These are phyloP conservation scores for Rhimphoctona megacephalus DNA, from an alignment of 2,888 invertebrate species.

Conservation along the genomic window DNA sequence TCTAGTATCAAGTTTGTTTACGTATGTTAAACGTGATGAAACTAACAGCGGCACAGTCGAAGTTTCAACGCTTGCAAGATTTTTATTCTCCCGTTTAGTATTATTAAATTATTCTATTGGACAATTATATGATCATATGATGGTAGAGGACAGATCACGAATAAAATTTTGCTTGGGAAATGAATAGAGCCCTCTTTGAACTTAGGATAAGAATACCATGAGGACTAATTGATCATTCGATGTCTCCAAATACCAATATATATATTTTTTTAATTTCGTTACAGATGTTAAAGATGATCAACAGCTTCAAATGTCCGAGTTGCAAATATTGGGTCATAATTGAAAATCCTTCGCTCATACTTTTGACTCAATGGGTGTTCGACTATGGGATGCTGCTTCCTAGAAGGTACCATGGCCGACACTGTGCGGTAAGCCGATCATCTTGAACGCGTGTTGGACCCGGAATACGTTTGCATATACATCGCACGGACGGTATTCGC, in stretches of 20 bases:
- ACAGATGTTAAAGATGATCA: neutral
- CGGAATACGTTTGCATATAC: constrained; percentile 25
- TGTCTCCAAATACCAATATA: neutral
- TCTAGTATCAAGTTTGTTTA: constrained; percentile 26
- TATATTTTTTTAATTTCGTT: neutral
- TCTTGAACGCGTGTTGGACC: constrained; percentile 19
- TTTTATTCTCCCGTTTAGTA: neutral
- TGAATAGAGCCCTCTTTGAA: neutral
- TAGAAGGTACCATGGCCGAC: neutral
- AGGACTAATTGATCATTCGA: neutral
- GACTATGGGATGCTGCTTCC: constrained; percentile 16
- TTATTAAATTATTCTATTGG: neutral
- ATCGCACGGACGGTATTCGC: constrained; percentile 18
- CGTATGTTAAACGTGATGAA: constrained; percentile 14
- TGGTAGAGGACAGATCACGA: neutral
- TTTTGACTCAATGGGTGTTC: neutral
- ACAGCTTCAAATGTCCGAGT: neutral
- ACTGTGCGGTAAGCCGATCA: constrained; percentile 42
- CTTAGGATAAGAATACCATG: neutral
- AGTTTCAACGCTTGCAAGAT: neutral
- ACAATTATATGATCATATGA: neutral
- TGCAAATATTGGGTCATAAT: too few relatives aligned
- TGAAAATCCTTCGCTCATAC: neutral
- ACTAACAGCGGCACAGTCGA: constrained; percentile 10
- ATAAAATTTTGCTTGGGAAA: neutral